Base-by-base conservation (phyloP, 2,113 vertebrate genomes). In the Chloropsis hardwickii region DNA sequence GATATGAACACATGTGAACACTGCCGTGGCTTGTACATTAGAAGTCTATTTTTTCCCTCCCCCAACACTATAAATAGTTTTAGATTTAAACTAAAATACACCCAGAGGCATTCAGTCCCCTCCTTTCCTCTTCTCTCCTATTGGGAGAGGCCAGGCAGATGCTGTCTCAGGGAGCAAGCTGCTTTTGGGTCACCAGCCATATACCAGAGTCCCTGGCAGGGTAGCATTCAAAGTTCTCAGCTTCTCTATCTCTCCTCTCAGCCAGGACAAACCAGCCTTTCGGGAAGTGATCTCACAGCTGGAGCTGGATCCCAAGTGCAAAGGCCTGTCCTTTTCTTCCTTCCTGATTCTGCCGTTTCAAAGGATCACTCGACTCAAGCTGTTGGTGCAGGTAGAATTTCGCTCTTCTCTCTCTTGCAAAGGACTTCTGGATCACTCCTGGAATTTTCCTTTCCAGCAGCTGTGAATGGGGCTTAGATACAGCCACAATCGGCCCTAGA, bases 301-400 rank as follows among this genome's bases (percentile, higher is more conserved):
- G 96, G 99, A 99, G 97, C 98, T 98, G 29, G 98, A 99, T 94
- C 97, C 99, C 37, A 97, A 98, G 88, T 99, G 99, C 91, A 98
- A 98, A 92, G 99, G 99, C 57, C 97, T 99, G 53, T 99, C 99
- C 24, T 99, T 99, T 80, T 99, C 99, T 21, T 99, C 99, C 23
- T 99, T 99, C 97, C 98, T 99, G 84, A 99, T 99, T 94, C 98
- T 99, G 81, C 99, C 99, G 3, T 99, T 99, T 97, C 99, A 99
- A 96, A 98, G 99, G 96, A 99, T 99, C 97, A 99, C 99, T 2
- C 98, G 99, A n/a, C 98, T 99, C 90, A 99, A 99, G 94, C 97
- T 99, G 35, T 97, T 99, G 35, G 98, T 99, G 7, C 99, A 99
- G 98, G 99, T 99, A 96, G 37, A 48, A 33, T 83, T 94, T 51